Base-by-base conservation (phyloP, 2,888 invertebrate species). In the Nowickia ferox region DNA sequence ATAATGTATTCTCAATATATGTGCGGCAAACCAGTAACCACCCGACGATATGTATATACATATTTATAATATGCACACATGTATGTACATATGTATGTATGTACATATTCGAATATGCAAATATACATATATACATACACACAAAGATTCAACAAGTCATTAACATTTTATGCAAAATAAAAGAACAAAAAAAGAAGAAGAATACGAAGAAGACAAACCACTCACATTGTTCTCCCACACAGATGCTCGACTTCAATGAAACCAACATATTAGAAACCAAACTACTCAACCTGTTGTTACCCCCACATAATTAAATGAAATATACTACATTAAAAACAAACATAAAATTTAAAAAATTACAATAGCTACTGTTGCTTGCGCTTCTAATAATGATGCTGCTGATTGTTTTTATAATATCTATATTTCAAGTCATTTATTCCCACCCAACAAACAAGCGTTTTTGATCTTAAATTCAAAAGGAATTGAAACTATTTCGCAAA, bases 81-180 rank as follows among this genome's bases (percentile, higher is more conserved):
- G 30, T 3, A 30, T 4, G 4, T 30, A 40, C 22, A 40, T 38
- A 19, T 10, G 17, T 11, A 53, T 11, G 11, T 4, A 63, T 9
- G 1, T 44, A 53, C 57, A 59, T 4, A 40, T 2, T 11, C 19
- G 30, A 30, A 30, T 30, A 30, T 30, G 30, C 30, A 30, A 30
- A 53, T 6, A 38, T 30, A 15, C 17, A 30, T n/a, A 53, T 38
- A 17, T 42, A 57, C 15, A 38, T 22, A 46, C n/a, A 59, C 30
- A 63, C 22, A 74, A 65, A 79, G 55, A 82, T 86, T 71, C 86
- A 86, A 86, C 86, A 86, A 86, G 85, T 86, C 82, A 79, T 81
- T 76, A 83, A 48, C 83, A 80, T 72, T 68, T 76, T 79, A 63
- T 79, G 75, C 76, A 76, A 74, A 84, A 78, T 40, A 19, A 77